A percentile compares a stretch with the other conserved stretches of the same genome.
phyloP scores from a whole-genome alignment of 1,140 invertebrate genomes.

The Uloborus diversus region DNA sequence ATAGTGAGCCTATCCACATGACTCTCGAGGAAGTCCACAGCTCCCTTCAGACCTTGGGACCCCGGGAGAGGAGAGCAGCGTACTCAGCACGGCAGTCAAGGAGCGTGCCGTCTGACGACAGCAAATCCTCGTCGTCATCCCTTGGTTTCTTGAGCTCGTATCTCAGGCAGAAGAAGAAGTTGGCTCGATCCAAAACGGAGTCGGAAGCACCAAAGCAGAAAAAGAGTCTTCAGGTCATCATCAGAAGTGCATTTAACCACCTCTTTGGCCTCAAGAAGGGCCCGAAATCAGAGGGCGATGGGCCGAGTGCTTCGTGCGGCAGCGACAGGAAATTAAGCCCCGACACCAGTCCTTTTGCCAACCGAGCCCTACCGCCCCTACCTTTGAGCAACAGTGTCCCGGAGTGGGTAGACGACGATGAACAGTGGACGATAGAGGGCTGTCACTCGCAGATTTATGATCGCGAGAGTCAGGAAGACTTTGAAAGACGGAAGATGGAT shows the following conservation, averaged over 20 bases:
- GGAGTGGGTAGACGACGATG: constrained; percentile 60
- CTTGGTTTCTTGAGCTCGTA: constrained; percentile 60
- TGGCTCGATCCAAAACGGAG: neutral
- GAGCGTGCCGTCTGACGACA: constrained; percentile 35
- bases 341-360: constrained; percentile 67
- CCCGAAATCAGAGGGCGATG: constrained; percentile 34
- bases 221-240: constrained; percentile 58
- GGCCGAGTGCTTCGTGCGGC: constrained; percentile 14
- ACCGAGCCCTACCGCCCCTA: constrained; percentile 81
- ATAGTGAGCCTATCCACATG: constrained; percentile 80
- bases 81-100: constrained; percentile 39
- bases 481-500: constrained; percentile 67
- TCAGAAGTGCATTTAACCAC: constrained; percentile 57
- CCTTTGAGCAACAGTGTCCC: constrained; percentile 70
- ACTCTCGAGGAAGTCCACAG: constrained; percentile 81
- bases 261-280: constrained; percentile 56
- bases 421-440: constrained; percentile 36
- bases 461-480: constrained; percentile 29
- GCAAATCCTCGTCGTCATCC: constrained; percentile 55
- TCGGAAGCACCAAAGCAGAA: constrained; percentile 47
- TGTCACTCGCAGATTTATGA: constrained; percentile 37
- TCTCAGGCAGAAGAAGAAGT: constrained; percentile 41
- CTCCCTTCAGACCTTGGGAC: constrained; percentile 72
- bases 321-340: constrained; percentile 56
- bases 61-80: constrained; percentile 13